A percentile compares a stretch with the other conserved stretches of the same genome.
phyloP scores from a whole-genome alignment of 2,113 vertebrate species.

The Leptodactylus fuscus region DNA sequence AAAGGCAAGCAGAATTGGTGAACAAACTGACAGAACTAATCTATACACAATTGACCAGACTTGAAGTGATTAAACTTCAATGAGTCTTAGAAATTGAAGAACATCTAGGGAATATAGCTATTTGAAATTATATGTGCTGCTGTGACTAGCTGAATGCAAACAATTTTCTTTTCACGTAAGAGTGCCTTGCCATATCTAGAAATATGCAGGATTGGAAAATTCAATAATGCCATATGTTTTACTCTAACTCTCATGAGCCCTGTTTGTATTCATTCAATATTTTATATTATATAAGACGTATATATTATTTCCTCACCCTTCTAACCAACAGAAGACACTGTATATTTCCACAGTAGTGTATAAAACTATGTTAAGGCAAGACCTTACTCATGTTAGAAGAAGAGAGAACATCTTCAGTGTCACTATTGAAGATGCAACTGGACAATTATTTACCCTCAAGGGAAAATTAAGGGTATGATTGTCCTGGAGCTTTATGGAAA shows the following conservation, averaged over 20 bases:
- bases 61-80: background rate
- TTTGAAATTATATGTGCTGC: background rate
- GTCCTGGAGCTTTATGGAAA: too few relatives aligned
- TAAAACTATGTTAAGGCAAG: too few relatives aligned
- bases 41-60: background rate
- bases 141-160: slow-evolving; percentile 11
- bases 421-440: too few relatives aligned
- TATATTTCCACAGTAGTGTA: too few relatives aligned
- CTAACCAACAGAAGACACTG: background rate
- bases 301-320: background rate
- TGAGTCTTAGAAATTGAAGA: background rate
- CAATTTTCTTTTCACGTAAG: background rate
- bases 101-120: background rate
- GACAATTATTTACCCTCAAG: too few relatives aligned
- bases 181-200: background rate
- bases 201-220: background rate
- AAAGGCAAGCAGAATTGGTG: background rate
- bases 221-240: background rate
- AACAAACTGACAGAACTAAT: background rate
- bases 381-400: too few relatives aligned
- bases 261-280: too few relatives aligned
- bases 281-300: too few relatives aligned
- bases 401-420: too few relatives aligned
- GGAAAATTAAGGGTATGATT: too few relatives aligned
- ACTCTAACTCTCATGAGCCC: background rate